phyloP scores from a whole-genome alignment of 2,797 vertebrate species.

The Argentina silus region DNA sequence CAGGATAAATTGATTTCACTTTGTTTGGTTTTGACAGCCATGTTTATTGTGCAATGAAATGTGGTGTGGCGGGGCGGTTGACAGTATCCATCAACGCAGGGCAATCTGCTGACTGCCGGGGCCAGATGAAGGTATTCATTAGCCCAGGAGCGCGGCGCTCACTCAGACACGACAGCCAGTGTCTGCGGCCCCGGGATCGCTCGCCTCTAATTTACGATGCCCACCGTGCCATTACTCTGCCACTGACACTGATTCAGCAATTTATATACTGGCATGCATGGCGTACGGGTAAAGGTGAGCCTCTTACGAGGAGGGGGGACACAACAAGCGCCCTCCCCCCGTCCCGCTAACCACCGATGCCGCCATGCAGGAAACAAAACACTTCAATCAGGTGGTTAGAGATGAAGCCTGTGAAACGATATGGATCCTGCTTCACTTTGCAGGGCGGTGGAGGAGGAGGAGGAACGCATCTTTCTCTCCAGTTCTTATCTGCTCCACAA shows the following conservation, averaged over 20 bases:
- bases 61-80: constrained; percentile 92
- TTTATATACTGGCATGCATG: constrained; percentile 90
- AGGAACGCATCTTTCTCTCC: constrained; percentile 5
- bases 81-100: constrained; percentile 98
- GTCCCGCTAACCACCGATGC: constrained; percentile 58
- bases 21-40: constrained; percentile 98
- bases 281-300: constrained; percentile 85
- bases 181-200: constrained; percentile 87
- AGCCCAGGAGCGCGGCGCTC: constrained; percentile 90
- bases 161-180: constrained; percentile 85
- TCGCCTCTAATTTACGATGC: constrained; percentile 90
- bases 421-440: no score
- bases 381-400: constrained; percentile 69
- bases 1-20: constrained; percentile 99
- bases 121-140: constrained; percentile 99
- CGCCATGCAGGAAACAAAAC: constrained; percentile 72
- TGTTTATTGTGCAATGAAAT: constrained; percentile 99
- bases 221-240: constrained; percentile 89
- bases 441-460: constrained; percentile 48
- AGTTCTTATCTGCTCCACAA: constrained; percentile 42
- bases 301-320: constrained; percentile 70
- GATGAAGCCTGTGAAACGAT: constrained; percentile 62
- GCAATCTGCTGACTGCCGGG: constrained; percentile 97
- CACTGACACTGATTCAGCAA: constrained; percentile 96
- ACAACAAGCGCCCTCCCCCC: constrained; percentile 56